phyloP scores from a whole-genome alignment of 2,113 vertebrate genomes.

The Syngnathoides biaculeatus region DNA sequence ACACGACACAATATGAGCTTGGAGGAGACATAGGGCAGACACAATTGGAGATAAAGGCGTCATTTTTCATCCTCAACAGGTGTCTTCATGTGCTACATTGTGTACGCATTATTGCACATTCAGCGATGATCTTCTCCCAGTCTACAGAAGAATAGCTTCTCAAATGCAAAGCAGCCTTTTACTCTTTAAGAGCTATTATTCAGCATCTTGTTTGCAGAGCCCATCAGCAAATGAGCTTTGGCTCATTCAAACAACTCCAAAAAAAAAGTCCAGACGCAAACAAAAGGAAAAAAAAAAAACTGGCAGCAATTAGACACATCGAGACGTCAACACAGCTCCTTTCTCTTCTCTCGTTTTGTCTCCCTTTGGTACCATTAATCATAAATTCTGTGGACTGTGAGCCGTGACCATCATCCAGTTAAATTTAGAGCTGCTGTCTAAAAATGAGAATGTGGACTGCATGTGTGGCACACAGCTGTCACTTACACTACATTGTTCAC shows the following conservation, averaged over 20 bases:
- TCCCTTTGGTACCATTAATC: slow-evolving; percentile 54
- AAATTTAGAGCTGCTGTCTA: slow-evolving; percentile 19
- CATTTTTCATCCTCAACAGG: slow-evolving; percentile 42
- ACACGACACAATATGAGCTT: slow-evolving; percentile 9
- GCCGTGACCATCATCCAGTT: slow-evolving; percentile 29
- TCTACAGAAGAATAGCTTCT: slow-evolving; percentile 61
- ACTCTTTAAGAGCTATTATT: slow-evolving; percentile 66
- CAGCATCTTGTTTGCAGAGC: slow-evolving; percentile 64
- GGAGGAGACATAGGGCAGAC: slow-evolving; percentile 29
- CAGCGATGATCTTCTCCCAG: slow-evolving; percentile 45
- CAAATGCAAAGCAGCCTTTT: slow-evolving; percentile 63
- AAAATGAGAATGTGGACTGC: not conserved
- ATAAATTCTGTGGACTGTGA: slow-evolving; percentile 31
- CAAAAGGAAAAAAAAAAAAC: slow-evolving; percentile 29
- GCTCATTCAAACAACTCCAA: slow-evolving; percentile 57
- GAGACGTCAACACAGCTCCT: slow-evolving; percentile 54
- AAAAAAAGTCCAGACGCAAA: slow-evolving; percentile 24
- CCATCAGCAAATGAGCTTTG: slow-evolving; percentile 67
- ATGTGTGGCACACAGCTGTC: slow-evolving; percentile 2
- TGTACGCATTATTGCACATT: slow-evolving; percentile 54
- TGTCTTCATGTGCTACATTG: slow-evolving; percentile 48
- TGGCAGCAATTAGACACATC: slow-evolving; percentile 66
- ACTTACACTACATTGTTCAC: slow-evolving; percentile 2
- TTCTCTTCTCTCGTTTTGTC: slow-evolving; percentile 47
- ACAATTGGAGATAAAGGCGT: slow-evolving; percentile 26